These are phyloP conservation scores for Lepilemur ruficaudatus DNA, from an alignment of 2,797 vertebrate species.

Conservation along the genomic window DNA sequence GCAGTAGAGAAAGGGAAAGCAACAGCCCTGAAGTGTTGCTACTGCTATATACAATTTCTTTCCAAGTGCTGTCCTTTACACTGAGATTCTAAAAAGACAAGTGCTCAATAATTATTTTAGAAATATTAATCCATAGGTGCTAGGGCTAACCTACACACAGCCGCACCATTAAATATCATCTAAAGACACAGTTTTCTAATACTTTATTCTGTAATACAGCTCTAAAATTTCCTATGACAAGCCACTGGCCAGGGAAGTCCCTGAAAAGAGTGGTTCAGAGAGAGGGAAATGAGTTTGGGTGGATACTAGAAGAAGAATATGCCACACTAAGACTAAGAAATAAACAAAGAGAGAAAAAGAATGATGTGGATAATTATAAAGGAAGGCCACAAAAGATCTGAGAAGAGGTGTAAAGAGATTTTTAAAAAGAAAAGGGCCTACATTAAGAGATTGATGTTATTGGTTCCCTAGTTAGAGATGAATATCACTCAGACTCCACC, in stretches of 20 bases:
- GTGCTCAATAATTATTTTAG: background rate
- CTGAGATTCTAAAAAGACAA: background rate
- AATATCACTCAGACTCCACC: background rate
- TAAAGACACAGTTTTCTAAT: background rate
- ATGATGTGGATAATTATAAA: background rate
- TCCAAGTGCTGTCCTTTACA: background rate
- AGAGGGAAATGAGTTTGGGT: background rate
- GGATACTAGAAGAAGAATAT: background rate
- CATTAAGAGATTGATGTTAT: background rate
- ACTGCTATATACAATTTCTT: background rate
- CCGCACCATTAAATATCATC: background rate
- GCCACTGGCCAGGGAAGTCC: background rate
- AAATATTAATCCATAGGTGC: background rate
- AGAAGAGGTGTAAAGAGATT: background rate
- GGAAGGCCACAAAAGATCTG: background rate
- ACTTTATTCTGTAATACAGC: background rate
- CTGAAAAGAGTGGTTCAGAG: background rate
- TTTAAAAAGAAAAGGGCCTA: background rate
- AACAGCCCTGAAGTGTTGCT: background rate
- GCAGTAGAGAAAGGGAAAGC: constrained; percentile 18
- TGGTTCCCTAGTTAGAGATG: background rate
- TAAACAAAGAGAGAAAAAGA: background rate
- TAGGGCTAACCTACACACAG: background rate
- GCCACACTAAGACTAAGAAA: background rate
- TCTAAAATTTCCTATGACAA: background rate